phyloP scores from a whole-genome alignment of 2,113 vertebrate species.

The Fulica atra region DNA sequence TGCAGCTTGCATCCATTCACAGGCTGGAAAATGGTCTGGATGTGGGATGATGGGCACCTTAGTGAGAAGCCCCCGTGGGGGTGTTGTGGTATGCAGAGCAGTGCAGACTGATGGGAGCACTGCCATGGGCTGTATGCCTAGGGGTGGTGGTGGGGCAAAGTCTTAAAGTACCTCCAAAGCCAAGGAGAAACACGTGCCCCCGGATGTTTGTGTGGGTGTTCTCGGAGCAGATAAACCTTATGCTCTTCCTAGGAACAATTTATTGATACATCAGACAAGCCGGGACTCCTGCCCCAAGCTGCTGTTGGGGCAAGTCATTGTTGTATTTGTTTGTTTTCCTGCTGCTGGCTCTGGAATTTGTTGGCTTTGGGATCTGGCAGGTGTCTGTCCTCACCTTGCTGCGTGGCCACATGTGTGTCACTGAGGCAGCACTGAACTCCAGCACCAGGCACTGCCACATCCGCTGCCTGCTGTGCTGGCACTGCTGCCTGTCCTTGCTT shows the following conservation, averaged over 20 bases:
- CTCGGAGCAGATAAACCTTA: conserved; percentile 16
- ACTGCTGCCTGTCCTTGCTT: background rate
- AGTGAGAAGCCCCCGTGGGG: background rate
- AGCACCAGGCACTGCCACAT: background rate
- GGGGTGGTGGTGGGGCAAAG: background rate
- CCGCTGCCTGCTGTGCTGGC: background rate
- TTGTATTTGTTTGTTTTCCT: conserved; percentile 6
- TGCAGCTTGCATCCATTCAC: background rate
- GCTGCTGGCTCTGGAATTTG: background rate
- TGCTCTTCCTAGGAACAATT: background rate
- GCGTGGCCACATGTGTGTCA: background rate
- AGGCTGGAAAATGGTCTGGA: background rate
- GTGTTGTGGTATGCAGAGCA: background rate
- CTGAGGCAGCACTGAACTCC: background rate
- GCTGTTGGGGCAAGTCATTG: conserved; percentile 41
- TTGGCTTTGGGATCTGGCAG: conserved; percentile 34
- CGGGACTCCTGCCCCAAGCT: background rate
- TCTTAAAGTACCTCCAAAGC: background rate
- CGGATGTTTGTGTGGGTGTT: background rate
- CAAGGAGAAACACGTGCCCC: background rate
- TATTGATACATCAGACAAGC: conserved; percentile 55
- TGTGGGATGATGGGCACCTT: background rate
- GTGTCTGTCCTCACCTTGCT: background rate
- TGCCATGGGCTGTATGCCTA: fast-evolving
- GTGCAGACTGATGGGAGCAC: background rate